Conservation (phyloP, 2,113 vertebrate genomes). For the Chlorodrepanis virens region DNA sequence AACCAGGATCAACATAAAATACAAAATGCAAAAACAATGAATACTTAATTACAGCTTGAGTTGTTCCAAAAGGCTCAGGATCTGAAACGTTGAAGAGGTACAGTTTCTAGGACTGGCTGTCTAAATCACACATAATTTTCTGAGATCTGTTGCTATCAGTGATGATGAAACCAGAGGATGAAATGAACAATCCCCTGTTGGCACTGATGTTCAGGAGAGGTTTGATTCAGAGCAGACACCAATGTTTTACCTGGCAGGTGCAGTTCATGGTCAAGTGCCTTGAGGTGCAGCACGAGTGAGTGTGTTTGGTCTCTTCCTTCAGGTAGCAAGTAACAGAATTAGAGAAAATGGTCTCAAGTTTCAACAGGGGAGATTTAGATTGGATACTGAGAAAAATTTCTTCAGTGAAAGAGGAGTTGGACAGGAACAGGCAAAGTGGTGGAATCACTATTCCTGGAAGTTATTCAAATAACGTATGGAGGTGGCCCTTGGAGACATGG, state of each 20-base stretch:
- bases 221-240: neutral
- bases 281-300: neutral
- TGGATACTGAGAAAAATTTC: neutral
- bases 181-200: neutral
- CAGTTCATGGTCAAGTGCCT: neutral
- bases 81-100: neutral
- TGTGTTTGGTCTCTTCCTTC: neutral
- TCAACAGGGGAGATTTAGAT: neutral
- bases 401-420: neutral
- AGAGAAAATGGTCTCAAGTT: neutral
- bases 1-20: neutral
- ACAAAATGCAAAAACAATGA: conserved; percentile 10
- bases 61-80: neutral
- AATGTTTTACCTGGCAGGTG: neutral
- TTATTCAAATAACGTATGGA: neutral
- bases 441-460: neutral
- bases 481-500: neutral
- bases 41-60: neutral
- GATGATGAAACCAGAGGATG: neutral
- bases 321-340: neutral
- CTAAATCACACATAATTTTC: neutral
- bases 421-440: neutral
- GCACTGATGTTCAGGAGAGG: neutral
- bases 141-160: neutral
- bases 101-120: neutral